Conservation (phyloP, 2,113 vertebrate species). For the Siniperca chuatsi region DNA sequence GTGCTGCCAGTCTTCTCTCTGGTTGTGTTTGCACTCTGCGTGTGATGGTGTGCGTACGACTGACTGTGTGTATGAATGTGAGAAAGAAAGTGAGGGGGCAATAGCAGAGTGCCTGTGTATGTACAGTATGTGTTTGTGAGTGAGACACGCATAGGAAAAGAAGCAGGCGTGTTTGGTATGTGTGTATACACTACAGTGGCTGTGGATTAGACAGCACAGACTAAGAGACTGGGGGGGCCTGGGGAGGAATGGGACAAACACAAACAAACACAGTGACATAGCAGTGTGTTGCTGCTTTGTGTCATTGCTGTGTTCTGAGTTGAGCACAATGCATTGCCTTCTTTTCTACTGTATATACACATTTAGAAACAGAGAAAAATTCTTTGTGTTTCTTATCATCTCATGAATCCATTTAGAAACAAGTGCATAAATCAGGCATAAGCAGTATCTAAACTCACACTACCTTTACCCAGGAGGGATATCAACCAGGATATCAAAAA, state of each 20-base stretch:
- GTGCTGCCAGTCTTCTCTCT: constrained; percentile 51
- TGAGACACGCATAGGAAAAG: constrained; percentile 36
- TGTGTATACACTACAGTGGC: constrained; percentile 35
- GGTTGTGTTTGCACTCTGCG: constrained; percentile 34
- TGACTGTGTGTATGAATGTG: not conserved
- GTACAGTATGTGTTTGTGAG: constrained; percentile 32
- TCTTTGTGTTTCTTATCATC: not conserved
- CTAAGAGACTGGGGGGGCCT: constrained; percentile 34
- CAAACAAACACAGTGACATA: constrained; percentile 17
- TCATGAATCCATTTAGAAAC: not conserved
- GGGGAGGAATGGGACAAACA: constrained; percentile 28
- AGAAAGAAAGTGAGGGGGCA: constrained; percentile 19
- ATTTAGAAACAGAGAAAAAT: not conserved
- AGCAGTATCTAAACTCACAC: not conserved
- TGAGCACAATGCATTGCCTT: not conserved
- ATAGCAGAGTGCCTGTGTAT: constrained; percentile 29
- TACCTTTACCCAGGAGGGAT: not conserved
- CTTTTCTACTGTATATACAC: not conserved
- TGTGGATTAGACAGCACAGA: constrained; percentile 46
- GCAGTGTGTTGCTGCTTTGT: constrained; percentile 20
- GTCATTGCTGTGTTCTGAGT: not conserved
- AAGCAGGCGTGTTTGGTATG: constrained; percentile 26
- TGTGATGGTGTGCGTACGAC: constrained; percentile 2
- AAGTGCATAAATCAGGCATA: not conserved
- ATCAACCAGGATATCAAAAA: not conserved